Percentiles rank a stretch among this genome's conserved stretches.
These are phyloP conservation scores for Micropoecilia bifurca DNA, from an alignment of 2,797 vertebrate species.

Conservation along the genomic window DNA sequence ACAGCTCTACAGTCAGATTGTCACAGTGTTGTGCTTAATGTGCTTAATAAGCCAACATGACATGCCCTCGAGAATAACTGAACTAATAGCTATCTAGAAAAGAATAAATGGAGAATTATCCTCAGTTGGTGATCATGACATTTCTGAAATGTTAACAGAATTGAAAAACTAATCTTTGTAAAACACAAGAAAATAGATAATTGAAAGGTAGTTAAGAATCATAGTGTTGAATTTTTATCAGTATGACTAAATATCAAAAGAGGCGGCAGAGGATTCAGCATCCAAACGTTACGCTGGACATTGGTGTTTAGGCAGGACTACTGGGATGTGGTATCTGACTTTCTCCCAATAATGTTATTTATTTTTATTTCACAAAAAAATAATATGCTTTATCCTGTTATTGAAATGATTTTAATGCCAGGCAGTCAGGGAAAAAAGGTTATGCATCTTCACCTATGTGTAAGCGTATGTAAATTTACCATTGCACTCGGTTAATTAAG, in stretches of 20 bases:
- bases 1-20: not conserved
- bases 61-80: not conserved
- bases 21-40: not conserved
- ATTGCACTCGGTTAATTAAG: not conserved
- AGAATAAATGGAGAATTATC: not conserved
- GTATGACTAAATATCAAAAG: not conserved
- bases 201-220: not conserved
- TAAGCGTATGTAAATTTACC: not conserved
- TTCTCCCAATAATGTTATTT: no score
- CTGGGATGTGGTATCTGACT: not conserved
- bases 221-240: not conserved
- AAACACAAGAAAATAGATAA: not conserved
- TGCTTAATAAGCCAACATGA: not conserved
- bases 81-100: not conserved
- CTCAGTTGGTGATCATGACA: not conserved
- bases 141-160: not conserved
- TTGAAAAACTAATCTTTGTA: not conserved
- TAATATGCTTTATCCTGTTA: not conserved
- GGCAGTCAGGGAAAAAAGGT: not conserved
- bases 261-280: not conserved
- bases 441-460: not conserved
- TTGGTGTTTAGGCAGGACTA: not conserved
- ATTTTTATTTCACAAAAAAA: not conserved
- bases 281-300: not conserved
- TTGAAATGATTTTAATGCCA: not conserved